Conservation (phyloP, 2,888 invertebrate genomes). For the Scaptodrosophila latifasciaeformis region DNA sequence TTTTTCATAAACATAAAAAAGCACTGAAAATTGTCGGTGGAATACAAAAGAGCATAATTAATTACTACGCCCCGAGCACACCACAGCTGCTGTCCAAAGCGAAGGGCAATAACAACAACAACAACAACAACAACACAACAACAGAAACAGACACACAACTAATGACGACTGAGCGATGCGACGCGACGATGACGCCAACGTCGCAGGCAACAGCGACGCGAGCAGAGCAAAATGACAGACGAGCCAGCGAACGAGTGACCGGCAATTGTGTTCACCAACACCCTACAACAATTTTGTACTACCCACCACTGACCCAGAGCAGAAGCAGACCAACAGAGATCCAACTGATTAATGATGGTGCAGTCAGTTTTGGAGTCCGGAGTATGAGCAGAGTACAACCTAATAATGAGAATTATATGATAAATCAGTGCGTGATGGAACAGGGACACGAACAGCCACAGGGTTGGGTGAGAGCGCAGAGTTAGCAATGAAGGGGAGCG, state of each 20-base stretch:
- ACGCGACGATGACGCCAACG: too few species aligned
- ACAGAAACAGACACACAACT: conserved; percentile 26
- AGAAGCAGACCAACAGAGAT: conserved; percentile 1
- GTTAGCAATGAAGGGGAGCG: conserved; percentile 2
- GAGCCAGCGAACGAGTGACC: background rate
- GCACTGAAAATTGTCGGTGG: conserved; percentile 65
- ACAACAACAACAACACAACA: conserved; percentile 16
- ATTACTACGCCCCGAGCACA: conserved; percentile 61
- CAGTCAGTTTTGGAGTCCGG: conserved; percentile 24
- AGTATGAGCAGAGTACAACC: conserved; percentile 61
- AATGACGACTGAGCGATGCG: conserved; percentile 58
- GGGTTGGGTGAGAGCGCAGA: background rate
- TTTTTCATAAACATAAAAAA: conserved; percentile 67
- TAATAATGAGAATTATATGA: conserved; percentile 61
- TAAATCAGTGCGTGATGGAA: conserved; percentile 43
- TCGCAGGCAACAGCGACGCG: background rate
- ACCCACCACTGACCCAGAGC: too few species aligned
- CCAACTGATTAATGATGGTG: conserved; percentile 67
- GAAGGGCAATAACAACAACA: conserved; percentile 36
- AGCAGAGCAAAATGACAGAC: too few species aligned
- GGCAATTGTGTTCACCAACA: background rate
- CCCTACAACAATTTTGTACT: background rate
- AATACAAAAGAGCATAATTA: conserved; percentile 70
- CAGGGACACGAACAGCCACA: background rate
- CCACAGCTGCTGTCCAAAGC: conserved; percentile 40